These are phyloP conservation scores for Heteronetta atricapilla DNA, from an alignment of 2,113 vertebrate species.

Conservation along the genomic window DNA sequence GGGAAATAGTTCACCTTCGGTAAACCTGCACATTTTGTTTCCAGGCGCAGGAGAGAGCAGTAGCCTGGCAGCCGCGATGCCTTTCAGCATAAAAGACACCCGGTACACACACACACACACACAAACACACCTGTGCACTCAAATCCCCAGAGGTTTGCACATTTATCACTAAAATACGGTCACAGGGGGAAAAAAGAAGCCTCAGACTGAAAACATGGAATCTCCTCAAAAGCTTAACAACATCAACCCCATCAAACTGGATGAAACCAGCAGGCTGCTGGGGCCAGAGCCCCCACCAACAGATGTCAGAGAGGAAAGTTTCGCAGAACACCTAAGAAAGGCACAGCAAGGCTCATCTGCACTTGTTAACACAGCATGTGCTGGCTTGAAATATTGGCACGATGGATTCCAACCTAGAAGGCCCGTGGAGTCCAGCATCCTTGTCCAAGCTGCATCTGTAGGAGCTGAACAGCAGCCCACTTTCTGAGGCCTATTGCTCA, in stretches of 20 bases:
- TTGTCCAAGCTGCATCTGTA: not conserved
- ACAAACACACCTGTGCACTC: not conserved
- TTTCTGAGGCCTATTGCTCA: not conserved
- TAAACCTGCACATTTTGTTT: not conserved
- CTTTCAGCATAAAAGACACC: not conserved
- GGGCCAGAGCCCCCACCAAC: not conserved
- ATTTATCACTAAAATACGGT: not conserved
- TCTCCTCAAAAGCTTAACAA: not conserved
- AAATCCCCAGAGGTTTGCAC: not conserved
- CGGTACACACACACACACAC: not conserved
- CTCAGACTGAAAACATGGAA: not conserved
- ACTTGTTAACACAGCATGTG: not conserved
- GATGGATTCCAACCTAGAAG: not conserved
- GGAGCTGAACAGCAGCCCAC: not conserved
- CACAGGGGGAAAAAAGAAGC: not conserved
- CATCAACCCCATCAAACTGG: not conserved
- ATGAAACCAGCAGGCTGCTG: not conserved
- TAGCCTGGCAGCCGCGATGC: not conserved
- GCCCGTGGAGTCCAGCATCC: not conserved
- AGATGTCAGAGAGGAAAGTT: not conserved
- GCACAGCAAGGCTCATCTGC: not conserved
- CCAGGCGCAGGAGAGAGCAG: not conserved
- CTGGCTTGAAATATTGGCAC: accelerated
- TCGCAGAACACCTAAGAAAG: not conserved
- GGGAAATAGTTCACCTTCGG: conserved; percentile 21